Conservation (phyloP, 2,888 invertebrate species). For the Leucozona laternaria region DNA sequence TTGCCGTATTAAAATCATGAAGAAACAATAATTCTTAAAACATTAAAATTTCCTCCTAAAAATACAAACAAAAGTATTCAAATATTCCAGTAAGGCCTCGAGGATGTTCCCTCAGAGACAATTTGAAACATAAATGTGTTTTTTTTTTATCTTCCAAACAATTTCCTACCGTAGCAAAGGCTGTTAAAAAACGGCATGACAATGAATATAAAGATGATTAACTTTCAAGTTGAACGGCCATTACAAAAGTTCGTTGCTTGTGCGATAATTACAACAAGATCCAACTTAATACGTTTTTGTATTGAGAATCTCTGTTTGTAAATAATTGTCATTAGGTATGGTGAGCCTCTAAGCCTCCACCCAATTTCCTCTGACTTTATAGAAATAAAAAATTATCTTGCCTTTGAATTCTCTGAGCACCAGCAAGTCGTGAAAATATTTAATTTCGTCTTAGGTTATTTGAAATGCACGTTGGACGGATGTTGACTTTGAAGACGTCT, state of each 20-base stretch:
- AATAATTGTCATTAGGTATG: not conserved
- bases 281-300: not conserved
- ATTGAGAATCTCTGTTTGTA: not conserved
- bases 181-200: not conserved
- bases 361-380: not conserved
- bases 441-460: not conserved
- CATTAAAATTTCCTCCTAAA: not conserved
- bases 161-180: not conserved
- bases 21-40: not conserved
- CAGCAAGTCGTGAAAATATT: constrained; percentile 3
- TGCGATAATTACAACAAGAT: constrained; percentile 6
- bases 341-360: not conserved
- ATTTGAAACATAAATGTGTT: not conserved
- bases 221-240: not conserved
- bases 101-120: not conserved
- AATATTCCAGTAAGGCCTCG: not conserved
- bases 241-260: not conserved
- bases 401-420: not conserved
- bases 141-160: not conserved
- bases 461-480: constrained; percentile 5
- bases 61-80: not conserved
- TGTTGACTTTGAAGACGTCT: constrained; percentile 20
- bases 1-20: not conserved
- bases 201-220: constrained; percentile 9
- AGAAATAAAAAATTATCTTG: not conserved